Evolutionary conservation across 1,140 invertebrate genomes (phyloP).

Genomic region (Rhyacophila brunnea): DNA sequence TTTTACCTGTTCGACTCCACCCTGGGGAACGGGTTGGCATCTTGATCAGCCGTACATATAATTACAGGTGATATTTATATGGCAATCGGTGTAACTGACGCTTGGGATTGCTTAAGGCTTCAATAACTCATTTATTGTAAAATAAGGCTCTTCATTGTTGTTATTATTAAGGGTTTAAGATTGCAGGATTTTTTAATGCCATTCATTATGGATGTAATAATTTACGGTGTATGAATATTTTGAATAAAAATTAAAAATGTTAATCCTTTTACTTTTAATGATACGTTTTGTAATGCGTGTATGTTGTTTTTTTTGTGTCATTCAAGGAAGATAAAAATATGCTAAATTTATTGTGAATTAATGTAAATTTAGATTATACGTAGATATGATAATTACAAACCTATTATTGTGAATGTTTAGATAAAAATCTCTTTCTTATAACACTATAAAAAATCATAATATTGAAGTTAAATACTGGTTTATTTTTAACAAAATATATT

Average conservation of each 20-base stretch:
- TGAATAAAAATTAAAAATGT: conserved; percentile 5
- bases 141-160: conserved; percentile 12
- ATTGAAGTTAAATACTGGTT: too few relatives aligned
- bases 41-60: conserved; percentile 14
- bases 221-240: conserved; percentile 8
- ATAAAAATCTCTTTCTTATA: too few relatives aligned
- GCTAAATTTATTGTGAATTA: too few relatives aligned
- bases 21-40: not conserved
- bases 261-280: too few relatives aligned
- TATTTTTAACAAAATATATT: too few relatives aligned
- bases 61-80: conserved; percentile 23
- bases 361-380: too few relatives aligned
- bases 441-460: too few relatives aligned
- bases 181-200: conserved; percentile 12
- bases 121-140: conserved; percentile 3
- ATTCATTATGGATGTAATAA: conserved; percentile 4
- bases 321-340: too few relatives aligned
- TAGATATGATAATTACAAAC: too few relatives aligned
- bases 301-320: too few relatives aligned
- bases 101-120: not conserved
- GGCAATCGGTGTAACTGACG: conserved; percentile 8
- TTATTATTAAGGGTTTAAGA: conserved; percentile 14
- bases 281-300: too few relatives aligned
- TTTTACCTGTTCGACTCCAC: not conserved
- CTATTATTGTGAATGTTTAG: too few relatives aligned